A percentile compares a stretch with the other conserved stretches of the same genome.
These are phyloP conservation scores for Molanna angustata DNA, from an alignment of 2,888 invertebrate genomes.

Conservation along the genomic window DNA sequence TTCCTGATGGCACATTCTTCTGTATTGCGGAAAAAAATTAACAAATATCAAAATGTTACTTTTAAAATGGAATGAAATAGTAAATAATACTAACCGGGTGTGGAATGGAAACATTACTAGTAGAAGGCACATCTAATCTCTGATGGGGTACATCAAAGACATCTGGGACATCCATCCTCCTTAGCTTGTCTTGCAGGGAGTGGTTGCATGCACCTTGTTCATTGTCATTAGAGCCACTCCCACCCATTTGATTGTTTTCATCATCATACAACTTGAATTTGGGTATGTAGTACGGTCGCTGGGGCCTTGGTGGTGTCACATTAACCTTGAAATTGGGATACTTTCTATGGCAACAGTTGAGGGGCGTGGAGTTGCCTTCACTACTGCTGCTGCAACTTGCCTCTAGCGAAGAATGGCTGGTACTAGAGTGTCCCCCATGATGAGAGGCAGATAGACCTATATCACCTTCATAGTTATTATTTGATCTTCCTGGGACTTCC, in stretches of 20 bases:
- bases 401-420: too few relatives aligned
- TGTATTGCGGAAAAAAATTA: too few relatives aligned
- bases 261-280: constrained; percentile 18
- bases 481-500: too few relatives aligned
- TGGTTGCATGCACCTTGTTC: too few relatives aligned
- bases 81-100: not conserved
- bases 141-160: not conserved
- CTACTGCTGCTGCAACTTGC: constrained; percentile 7
- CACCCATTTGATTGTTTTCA: not conserved
- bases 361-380: constrained; percentile 10
- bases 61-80: too few relatives aligned
- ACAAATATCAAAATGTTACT: too few relatives aligned
- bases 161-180: not conserved
- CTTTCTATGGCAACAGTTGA: constrained; percentile 15
- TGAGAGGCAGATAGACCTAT: too few relatives aligned
- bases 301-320: constrained; percentile 17
- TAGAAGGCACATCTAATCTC: not conserved
- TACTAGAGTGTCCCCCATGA: too few relatives aligned
- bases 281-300: constrained; percentile 16
- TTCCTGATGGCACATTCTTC: not conserved
- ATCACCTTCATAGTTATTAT: too few relatives aligned
- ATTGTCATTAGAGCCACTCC: not conserved
- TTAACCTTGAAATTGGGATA: constrained; percentile 5
- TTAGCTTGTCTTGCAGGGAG: not conserved
- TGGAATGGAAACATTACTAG: not conserved